phyloP scores from a whole-genome alignment of 2,797 vertebrate species.

The Avahi laniger region DNA sequence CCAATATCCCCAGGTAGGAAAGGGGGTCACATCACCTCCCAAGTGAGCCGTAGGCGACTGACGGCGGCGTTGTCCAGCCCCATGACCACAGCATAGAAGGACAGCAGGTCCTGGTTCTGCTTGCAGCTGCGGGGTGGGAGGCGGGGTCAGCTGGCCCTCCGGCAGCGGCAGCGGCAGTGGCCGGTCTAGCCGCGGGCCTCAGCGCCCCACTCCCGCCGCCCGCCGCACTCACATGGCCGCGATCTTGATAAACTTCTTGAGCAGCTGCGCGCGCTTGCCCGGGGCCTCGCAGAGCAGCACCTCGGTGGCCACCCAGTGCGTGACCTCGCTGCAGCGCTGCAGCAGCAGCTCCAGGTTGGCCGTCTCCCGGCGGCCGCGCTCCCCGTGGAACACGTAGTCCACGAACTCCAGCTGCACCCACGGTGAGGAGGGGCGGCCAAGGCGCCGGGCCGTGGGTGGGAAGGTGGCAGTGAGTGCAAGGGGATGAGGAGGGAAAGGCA shows the following conservation, averaged over 20 bases:
- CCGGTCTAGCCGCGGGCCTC: accelerated
- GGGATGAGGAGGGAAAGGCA: neutral
- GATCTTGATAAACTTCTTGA: slow-evolving; percentile 98
- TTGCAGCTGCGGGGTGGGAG: slow-evolving; percentile 89
- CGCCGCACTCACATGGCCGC: slow-evolving; percentile 91
- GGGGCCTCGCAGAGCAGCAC: slow-evolving; percentile 94
- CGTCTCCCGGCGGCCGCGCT: slow-evolving; percentile 94
- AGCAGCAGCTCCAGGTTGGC: slow-evolving; percentile 96
- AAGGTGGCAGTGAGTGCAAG: neutral
- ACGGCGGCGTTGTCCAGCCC: slow-evolving; percentile 95
- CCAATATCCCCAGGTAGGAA: neutral
- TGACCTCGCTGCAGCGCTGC: slow-evolving; percentile 97
- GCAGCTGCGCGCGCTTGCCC: slow-evolving; percentile 93
- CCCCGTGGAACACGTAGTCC: slow-evolving; percentile 96
- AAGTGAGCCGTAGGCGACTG: slow-evolving; percentile 94
- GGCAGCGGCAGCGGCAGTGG: accelerated
- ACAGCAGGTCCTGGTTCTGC: slow-evolving; percentile 97
- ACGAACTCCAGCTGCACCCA: slow-evolving; percentile 94
- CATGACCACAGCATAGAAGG: slow-evolving; percentile 94
- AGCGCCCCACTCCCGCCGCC: accelerated
- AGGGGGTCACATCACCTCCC: slow-evolving; percentile 90
- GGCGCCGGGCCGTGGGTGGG: neutral
- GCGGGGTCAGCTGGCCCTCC: neutral
- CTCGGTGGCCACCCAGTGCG: slow-evolving; percentile 97
- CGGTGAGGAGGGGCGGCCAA: accelerated